Conservation (phyloP, 1,140 invertebrate species). For the Philopotamus ludificatus region DNA sequence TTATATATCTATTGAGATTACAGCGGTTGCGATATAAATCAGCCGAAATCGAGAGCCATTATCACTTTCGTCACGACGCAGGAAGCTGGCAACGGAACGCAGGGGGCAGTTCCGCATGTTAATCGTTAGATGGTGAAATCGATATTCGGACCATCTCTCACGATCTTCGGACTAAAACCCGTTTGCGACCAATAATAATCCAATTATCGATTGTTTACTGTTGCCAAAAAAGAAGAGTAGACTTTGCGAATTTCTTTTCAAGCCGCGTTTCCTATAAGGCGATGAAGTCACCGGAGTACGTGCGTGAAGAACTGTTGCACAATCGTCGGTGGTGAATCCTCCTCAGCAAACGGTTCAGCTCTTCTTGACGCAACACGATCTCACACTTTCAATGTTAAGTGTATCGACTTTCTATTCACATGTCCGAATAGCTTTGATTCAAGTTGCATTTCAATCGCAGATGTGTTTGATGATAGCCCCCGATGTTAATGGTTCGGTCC, state of each 20-base stretch:
- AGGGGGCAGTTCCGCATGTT: constrained; percentile 20
- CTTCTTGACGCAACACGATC: not conserved
- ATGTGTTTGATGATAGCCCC: no score
- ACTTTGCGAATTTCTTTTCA: no score
- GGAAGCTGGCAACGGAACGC: not conserved
- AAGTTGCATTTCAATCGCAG: no score
- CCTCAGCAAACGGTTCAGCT: no score
- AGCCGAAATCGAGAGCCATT: not conserved
- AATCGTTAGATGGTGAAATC: constrained; percentile 25
- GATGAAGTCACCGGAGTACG: no score
- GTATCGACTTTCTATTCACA: not conserved
- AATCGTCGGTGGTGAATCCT: not conserved
- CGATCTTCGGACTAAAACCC: not conserved
- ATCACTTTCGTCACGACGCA: constrained; percentile 2
- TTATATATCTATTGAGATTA: no score
- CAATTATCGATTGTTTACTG: not conserved
- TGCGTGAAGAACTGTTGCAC: not conserved
- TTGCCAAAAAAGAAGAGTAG: no score
- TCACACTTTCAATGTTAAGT: not conserved
- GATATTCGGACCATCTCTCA: constrained; percentile 9
- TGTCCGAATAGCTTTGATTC: no score
- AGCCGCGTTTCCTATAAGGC: no score
- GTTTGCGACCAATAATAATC: not conserved
- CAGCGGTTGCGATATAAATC: not conserved
- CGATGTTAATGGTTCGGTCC: no score